Evolutionary conservation across 2,113 vertebrate species (phyloP), one percentile per base, ranked within the genome.

Genomic region (Sylvia atricapilla): DNA sequence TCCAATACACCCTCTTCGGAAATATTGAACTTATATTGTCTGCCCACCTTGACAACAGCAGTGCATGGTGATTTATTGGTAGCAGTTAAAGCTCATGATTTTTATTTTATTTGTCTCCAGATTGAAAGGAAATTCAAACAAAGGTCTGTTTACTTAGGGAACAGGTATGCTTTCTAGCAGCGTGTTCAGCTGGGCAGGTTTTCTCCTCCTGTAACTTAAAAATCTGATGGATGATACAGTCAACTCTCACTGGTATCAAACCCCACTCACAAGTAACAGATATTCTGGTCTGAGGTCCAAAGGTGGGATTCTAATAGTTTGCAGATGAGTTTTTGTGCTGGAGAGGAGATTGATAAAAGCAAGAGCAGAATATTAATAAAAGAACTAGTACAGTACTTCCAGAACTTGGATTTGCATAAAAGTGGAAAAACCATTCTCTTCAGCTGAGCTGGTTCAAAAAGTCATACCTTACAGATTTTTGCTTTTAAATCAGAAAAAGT

Each of bases 321-420:
- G 50, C 95, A 95, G 89, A 44, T n/a, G 31, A 84, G 37, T 3
- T 62, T 92, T 88, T 50, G 68, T 78, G 24, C 35, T 74, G 20
- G 39, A 77, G 35, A 74, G 4, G 18, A 94, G 44, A 84, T 9
- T 50, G 59, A 86, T 43, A 74, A 75, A 92, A 93, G 22, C 53
- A 59, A 86, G 89, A 68, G 24, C 59, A 94, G 55, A 77, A 81
- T 56, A 70, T 70, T 70, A 64, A 87, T 75, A 52, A 78, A 91
- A 87, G 73, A 77, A 22, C 7, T 41, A 63, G 12, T 0, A 0
- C 23, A 75, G n/a, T 78, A 7, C 12, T 78, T 92, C 87, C 66
- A 86, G 72, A 88, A 86, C 43, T 70, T 95, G 90, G 90, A 93
- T 81, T 72, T 87, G 20, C 79, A 89, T 89, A 60, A 96, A 95